Evolutionary conservation across 1,140 invertebrate species (phyloP).

Genomic region (Polypedilum pembai): DNA sequence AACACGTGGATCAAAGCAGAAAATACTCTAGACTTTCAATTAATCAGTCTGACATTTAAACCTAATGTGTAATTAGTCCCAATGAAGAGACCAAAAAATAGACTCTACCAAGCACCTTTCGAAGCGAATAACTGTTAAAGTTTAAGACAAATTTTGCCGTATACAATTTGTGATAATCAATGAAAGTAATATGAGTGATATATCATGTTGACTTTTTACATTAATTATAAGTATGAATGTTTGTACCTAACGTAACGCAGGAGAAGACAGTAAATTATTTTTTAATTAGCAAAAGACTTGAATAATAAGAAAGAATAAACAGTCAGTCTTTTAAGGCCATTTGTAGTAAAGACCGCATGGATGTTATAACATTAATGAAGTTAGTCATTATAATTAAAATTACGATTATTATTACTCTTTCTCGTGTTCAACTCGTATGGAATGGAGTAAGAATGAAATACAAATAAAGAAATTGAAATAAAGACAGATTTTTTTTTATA

Average conservation of each 20-base stretch:
- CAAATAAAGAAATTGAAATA: neutral
- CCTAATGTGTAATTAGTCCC: neutral
- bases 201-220: too few relatives aligned
- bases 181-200: too few relatives aligned
- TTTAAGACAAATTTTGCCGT: too few relatives aligned
- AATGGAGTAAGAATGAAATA: neutral
- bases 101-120: neutral
- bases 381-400: constrained; percentile 20
- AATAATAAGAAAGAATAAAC: neutral
- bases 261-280: neutral
- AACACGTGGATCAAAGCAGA: neutral
- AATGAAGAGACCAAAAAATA: neutral
- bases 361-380: constrained; percentile 2
- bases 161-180: too few relatives aligned
- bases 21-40: neutral
- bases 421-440: neutral
- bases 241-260: neutral
- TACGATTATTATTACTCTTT: constrained; percentile 5
- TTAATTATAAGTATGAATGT: too few relatives aligned
- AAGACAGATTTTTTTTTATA: neutral
- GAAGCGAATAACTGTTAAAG: too few relatives aligned
- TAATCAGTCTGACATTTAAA: neutral
- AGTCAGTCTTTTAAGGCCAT: neutral
- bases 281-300: neutral
- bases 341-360: neutral